Base-by-base conservation (phyloP, 2,888 invertebrate genomes). In the Mesopsocus fuscifrons region DNA sequence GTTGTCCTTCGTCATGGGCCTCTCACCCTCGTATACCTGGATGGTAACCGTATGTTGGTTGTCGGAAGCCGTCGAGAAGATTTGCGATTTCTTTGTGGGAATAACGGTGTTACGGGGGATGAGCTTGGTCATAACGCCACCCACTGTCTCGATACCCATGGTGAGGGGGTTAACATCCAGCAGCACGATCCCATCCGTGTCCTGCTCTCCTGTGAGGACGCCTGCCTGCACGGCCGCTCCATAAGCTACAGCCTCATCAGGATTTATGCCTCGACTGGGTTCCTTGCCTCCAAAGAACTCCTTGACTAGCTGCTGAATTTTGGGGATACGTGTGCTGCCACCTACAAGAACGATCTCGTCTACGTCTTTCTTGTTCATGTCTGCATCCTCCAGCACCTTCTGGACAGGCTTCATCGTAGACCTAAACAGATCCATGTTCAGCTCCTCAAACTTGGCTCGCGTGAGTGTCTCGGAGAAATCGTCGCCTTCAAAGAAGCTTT, bases 1-100 rank as follows among this genome's bases (percentile, higher is more conserved):
- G 66, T 99, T 98, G 66, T 98, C 97, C 66, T 97, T 97, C 51
- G 97, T 97, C 97, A 98, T 95, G 20, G 97, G 94, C 55, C 98
- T 80, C 65, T 99, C 98, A 54, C 98, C 97, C 66, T 99, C 97
- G 61, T 88, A 97, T 1, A 94, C 92, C 64, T 92, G 89, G 60
- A 98, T 98, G 51, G 95, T 97, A 42, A 99, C 97, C 3, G 94
- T 94, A 64, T 94, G 91, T 62, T 98, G 98, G 64, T 97, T 98
- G 62, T 98, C 98, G 21, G 92, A 87, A 44, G 97, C 95, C 1
- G 98, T 98, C 0, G 95, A 94, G 77, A 98, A 99, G 59, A 97
- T 92, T 65, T 98, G 97, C 0, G 91, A 89, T 62, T 98, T 97
- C 71, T 97, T 97, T 43, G 97, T 97, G 22, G 98, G 98, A 57